Evolutionary conservation across 2,113 vertebrate species (phyloP).

Genomic region (Loxodonta africana): DNA sequence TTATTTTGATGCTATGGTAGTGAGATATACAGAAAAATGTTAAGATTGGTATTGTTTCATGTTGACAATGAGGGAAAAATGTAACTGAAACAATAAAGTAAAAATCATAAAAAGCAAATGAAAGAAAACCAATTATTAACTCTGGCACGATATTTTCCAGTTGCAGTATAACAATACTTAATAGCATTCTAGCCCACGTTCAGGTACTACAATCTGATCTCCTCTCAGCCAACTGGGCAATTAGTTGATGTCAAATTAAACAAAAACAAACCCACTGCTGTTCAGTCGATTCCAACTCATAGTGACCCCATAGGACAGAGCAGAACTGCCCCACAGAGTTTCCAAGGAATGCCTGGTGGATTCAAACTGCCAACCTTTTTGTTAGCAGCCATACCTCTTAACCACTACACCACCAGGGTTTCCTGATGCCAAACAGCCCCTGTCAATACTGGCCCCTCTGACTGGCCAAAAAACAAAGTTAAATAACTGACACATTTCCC

Average conservation of each 20-base stretch:
- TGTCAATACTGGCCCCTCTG: background rate
- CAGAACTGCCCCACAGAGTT: too few species aligned
- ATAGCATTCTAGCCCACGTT: background rate
- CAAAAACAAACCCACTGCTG: too few species aligned
- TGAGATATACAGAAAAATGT: background rate
- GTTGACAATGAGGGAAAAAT: background rate
- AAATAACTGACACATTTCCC: background rate
- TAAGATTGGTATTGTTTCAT: background rate
- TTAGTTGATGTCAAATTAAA: background rate
- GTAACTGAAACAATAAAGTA: background rate
- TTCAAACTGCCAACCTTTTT: too few species aligned
- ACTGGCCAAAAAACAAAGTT: constrained; percentile 8
- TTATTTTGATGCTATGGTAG: background rate
- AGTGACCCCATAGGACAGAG: too few species aligned
- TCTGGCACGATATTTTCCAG: background rate
- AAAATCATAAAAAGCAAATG: constrained; percentile 39
- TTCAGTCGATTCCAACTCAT: too few species aligned
- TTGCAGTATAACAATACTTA: background rate
- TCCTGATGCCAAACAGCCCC: background rate
- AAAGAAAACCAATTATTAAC: constrained; percentile 15
- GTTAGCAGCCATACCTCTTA: too few species aligned
- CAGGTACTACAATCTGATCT: background rate
- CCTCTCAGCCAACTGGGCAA: constrained; percentile 15
- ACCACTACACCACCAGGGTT: too few species aligned
- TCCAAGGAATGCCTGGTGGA: too few species aligned